Conservation (phyloP, 2,888 invertebrate genomes). For the Epicampocera succincta region DNA sequence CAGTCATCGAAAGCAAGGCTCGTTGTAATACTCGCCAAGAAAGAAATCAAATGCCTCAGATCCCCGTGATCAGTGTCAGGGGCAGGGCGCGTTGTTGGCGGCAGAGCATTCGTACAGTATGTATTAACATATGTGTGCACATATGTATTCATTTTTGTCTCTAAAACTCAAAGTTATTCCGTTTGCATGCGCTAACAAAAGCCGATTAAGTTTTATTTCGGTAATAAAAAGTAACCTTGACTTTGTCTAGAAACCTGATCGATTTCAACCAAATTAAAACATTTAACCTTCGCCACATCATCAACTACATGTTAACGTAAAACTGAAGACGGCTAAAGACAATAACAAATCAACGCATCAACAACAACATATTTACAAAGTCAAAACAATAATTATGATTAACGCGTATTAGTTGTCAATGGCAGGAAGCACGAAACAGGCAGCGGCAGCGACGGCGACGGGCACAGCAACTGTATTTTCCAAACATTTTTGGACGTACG, state of each 20-base stretch:
- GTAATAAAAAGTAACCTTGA: conserved; percentile 52
- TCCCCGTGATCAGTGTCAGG: too few species aligned
- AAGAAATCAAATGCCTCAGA: too few species aligned
- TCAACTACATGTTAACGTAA: background rate
- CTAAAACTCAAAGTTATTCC: too few species aligned
- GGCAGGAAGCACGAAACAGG: conserved; percentile 4
- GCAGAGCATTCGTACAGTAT: too few species aligned
- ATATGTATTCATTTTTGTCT: too few species aligned
- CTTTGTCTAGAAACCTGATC: conserved; percentile 33
- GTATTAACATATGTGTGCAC: too few species aligned
- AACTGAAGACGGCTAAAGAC: background rate
- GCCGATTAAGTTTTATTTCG: background rate
- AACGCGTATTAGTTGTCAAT: conserved; percentile 24
- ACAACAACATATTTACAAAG: conserved; percentile 53
- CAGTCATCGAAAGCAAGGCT: too few species aligned
- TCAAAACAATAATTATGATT: conserved; percentile 22
- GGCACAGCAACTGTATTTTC: conserved; percentile 42
- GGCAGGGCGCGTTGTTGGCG: too few species aligned
- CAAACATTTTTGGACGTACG: conserved; percentile 43
- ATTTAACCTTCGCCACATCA: conserved; percentile 33
- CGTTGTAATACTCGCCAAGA: too few species aligned
- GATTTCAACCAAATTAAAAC: conserved; percentile 23
- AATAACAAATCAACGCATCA: conserved; percentile 10
- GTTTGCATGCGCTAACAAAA: background rate
- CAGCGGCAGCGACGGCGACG: conserved; percentile 46